Conservation (phyloP, 2,888 invertebrate species). For the Netelia fuscicornis region DNA sequence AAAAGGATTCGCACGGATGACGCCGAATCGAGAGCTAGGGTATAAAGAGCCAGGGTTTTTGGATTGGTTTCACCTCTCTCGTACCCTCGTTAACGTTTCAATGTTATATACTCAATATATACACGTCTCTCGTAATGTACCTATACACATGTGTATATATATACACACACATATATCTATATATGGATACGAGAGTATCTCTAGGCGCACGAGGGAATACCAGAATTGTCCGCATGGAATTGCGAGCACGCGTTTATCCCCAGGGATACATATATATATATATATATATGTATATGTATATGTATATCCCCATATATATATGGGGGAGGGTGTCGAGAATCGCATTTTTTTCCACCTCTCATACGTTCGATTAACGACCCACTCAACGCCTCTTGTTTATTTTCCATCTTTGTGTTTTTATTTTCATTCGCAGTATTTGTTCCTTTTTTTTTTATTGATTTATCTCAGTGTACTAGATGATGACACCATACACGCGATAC, state of each 20-base stretch:
- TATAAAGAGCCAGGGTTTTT: slow-evolving; percentile 16
- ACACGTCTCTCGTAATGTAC: not conserved
- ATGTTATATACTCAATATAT: slow-evolving; percentile 27
- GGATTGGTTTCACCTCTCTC: slow-evolving; percentile 55
- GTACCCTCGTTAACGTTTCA: slow-evolving; percentile 45
- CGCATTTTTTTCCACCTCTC: not conserved
- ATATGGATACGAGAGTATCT: slow-evolving; percentile 10
- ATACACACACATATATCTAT: slow-evolving; percentile 8
- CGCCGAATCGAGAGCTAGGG: slow-evolving; percentile 38
- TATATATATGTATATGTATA: not conserved
- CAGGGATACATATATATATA: not conserved
- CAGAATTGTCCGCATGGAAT: slow-evolving; percentile 40
- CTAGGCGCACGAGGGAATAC: slow-evolving; percentile 23
- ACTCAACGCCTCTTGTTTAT: not conserved
- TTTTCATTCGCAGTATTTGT: not conserved
- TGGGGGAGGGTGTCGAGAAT: not conserved
- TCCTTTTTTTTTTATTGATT: not conserved
- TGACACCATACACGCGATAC: too few species aligned
- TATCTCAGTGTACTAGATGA: not conserved
- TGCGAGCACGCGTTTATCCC: slow-evolving; percentile 40
- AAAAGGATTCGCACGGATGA: slow-evolving; percentile 47
- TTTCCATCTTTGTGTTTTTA: slow-evolving; percentile 1
- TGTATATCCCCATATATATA: not conserved
- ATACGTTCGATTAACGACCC: not conserved
- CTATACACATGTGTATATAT: not conserved